A percentile compares a stretch with the other conserved stretches of the same genome.
These are phyloP conservation scores for Smithornis capensis DNA, from an alignment of 2,113 vertebrate species.

Conservation along the genomic window DNA sequence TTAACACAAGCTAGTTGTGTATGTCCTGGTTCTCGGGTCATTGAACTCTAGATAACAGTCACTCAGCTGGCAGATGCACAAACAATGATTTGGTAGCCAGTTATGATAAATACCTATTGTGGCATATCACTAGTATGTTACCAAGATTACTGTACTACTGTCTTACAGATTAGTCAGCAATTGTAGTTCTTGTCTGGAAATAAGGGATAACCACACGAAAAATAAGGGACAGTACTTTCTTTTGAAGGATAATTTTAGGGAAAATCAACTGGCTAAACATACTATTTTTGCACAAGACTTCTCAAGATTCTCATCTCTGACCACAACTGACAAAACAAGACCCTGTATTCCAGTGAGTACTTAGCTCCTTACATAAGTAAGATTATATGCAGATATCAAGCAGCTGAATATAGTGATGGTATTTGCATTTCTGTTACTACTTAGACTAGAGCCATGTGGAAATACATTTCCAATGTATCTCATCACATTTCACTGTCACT, in stretches of 20 bases:
- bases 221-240: not conserved
- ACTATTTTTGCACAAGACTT: not conserved
- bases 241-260: not conserved
- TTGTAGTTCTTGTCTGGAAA: not conserved
- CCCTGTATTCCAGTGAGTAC: not conserved
- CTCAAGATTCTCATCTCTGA: not conserved
- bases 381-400: not conserved
- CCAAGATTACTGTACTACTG: not conserved
- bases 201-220: not conserved
- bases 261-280: not conserved
- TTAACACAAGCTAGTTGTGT: not conserved
- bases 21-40: not conserved
- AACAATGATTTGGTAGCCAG: not conserved
- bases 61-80: not conserved
- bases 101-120: not conserved
- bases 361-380: not conserved
- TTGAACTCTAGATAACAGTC: not conserved
- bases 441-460: not conserved
- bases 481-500: not conserved
- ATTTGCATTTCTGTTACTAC: not conserved
- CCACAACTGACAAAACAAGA: not conserved
- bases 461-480: not conserved
- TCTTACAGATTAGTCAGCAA: not conserved
- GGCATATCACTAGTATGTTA: not conserved
- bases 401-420: not conserved